Evolutionary conservation across 2,797 vertebrate species (phyloP).

Genomic region (Anguilla megastoma): DNA sequence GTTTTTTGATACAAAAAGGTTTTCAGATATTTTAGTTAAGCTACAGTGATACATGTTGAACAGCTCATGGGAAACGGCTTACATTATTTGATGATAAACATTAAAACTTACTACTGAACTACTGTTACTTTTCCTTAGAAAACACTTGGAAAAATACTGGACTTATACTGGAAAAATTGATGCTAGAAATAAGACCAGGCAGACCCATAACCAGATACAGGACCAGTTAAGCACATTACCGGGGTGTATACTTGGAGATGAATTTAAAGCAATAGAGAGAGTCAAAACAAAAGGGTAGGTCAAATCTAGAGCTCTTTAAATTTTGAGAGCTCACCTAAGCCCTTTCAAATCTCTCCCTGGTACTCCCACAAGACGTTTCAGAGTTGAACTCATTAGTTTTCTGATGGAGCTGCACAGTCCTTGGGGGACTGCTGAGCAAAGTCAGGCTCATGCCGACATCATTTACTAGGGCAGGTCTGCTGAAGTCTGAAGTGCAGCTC

Average conservation of each 20-base stretch:
- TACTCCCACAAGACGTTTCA: neutral
- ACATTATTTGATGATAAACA: neutral
- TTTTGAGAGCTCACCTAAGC: neutral
- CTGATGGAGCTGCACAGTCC: neutral
- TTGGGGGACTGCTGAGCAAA: neutral
- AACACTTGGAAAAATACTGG: neutral
- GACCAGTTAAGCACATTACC: neutral
- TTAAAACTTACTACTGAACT: neutral
- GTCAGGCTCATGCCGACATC: neutral
- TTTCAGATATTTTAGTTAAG: neutral
- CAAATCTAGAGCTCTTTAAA: conserved; percentile 8
- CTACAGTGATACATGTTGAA: neutral
- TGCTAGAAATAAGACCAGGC: neutral
- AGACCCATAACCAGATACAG: neutral
- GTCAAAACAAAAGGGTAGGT: neutral
- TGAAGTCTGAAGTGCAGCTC: neutral
- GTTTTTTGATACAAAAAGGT: neutral
- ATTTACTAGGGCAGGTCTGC: neutral
- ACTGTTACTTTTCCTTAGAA: neutral
- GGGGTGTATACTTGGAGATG: neutral
- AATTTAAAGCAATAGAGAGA: neutral
- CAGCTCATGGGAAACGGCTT: neutral
- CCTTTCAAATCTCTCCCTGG: neutral
- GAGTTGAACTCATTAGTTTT: conserved; percentile 20
- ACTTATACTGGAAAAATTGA: neutral